Base-by-base conservation (phyloP, 2,888 invertebrate genomes). In the Hirudinaria manillensis region DNA sequence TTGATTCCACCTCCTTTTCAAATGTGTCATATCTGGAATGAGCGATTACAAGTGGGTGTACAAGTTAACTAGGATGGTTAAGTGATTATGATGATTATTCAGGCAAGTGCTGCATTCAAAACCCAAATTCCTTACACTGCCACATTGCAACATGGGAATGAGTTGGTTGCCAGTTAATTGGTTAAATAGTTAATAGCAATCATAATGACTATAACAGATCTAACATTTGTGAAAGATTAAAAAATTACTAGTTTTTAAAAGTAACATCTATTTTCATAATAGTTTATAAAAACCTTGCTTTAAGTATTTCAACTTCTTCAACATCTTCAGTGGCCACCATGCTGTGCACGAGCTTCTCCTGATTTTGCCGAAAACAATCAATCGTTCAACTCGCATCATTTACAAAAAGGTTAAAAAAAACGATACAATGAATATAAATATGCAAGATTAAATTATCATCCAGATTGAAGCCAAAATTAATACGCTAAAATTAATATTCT, bases 261-360 rank as follows among this genome's bases (percentile, higher is more conserved):
- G 61, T 61, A 7, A 61, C 29, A 24, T 61, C n/a, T 10, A 61
- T 27, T 10, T 29, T 29, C 61, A 61, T 61, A 4, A 61, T 61
- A 61, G 1, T 61, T 61, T 53, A 1, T 10, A 68, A 29, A 10
- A 99, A 99, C 84, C 96, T 91, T 85, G 99, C 99, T 86, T 95
- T 96, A 94, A 99, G 95, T 79, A 99, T 98, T 87, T 99, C 99
- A 21, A 99, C 94, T 84, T 99, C 99, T 85, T 99, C 99, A 83
- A 99, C 95, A 80, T 99, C 99, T 86, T 94, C 93, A 70, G 93
- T 82, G 13, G 96, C 95, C 78, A 93, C 91, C 93, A 99, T 96
- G 6, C 97, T 98, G 79, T 93, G 92, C 79, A 99, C 87, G 93
- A 99, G 96, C 82, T 98, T 91, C 83, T 97, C 94, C 87, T 88